A percentile compares a stretch with the other conserved stretches of the same genome.
These are phyloP conservation scores for Sarcophaga rosellei DNA, from an alignment of 2,888 invertebrate genomes.

Conservation along the genomic window DNA sequence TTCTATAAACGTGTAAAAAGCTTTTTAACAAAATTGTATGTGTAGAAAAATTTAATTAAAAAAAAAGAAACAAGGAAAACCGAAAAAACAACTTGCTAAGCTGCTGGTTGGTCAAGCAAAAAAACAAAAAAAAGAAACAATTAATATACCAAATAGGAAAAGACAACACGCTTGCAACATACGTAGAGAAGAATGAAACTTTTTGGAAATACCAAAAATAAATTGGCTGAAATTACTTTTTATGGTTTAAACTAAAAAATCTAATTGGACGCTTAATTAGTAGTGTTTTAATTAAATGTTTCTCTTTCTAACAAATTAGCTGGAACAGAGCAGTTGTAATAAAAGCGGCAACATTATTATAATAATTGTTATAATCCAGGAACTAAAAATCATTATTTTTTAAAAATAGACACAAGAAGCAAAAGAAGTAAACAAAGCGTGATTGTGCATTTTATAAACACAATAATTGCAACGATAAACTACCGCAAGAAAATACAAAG, in stretches of 20 bases:
- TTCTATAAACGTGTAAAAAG: conserved; percentile 27
- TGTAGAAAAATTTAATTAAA: not conserved
- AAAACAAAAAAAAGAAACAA: not conserved
- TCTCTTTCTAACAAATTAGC: too few species aligned
- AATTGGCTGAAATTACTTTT: not conserved
- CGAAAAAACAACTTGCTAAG: conserved; percentile 17
- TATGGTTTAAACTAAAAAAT: too few species aligned
- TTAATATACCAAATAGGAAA: conserved; percentile 11
- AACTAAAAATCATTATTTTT: not conserved
- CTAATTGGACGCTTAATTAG: too few species aligned
- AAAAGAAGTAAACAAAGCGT: conserved; percentile 11
- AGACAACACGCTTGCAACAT: not conserved
- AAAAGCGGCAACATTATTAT: too few species aligned
- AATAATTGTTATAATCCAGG: not conserved
- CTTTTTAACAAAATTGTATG: conserved; percentile 12
- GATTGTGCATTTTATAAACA: not conserved
- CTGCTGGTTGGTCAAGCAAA: conserved; percentile 12
- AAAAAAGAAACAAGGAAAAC: not conserved
- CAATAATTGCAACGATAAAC: not conserved
- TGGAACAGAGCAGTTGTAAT: too few species aligned
- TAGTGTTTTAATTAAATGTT: too few species aligned
- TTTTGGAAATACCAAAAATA: too few species aligned
- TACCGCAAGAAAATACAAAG: conserved; percentile 1
- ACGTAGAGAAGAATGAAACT: not conserved
- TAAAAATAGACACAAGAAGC: not conserved